Conservation (phyloP, 2,888 invertebrate genomes). For the Drosophila longiperda region DNA sequence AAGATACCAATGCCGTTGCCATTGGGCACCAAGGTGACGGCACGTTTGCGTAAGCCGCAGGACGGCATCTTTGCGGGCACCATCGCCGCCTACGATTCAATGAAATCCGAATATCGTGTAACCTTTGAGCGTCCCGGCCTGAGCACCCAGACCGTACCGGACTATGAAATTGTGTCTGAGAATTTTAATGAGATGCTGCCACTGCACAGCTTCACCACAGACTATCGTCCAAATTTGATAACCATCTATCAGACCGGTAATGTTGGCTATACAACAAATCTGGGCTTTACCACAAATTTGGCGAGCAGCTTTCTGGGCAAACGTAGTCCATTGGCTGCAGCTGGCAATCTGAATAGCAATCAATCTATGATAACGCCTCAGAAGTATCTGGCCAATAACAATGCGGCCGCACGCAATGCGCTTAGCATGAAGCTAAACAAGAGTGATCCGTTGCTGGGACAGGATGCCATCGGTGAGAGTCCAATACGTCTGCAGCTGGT, state of each 20-base stretch:
- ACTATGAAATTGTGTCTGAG: conserved; percentile 97
- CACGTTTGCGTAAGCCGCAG: conserved; percentile 95
- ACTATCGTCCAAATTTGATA: conserved; percentile 89
- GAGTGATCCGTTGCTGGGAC: conserved; percentile 90
- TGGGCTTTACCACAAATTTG: conserved; percentile 87
- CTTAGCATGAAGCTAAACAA: conserved; percentile 85
- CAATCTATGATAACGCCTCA: conserved; percentile 41
- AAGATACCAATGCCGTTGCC: conserved; percentile 98
- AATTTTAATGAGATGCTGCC: conserved; percentile 96
- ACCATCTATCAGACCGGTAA: conserved; percentile 69
- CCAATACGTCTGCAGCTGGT: conserved; percentile 85
- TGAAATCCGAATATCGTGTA: conserved; percentile 96
- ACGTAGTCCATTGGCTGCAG: conserved; percentile 34
- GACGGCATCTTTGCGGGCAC: conserved; percentile 97
- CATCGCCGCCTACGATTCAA: conserved; percentile 97
- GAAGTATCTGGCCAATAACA: conserved; percentile 85
- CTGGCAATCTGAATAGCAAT: conserved; percentile 31
- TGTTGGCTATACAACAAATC: conserved; percentile 65
- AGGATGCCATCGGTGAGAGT: conserved; percentile 83
- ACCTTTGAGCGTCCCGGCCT: conserved; percentile 96
- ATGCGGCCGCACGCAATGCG: conserved; percentile 79
- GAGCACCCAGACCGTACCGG: conserved; percentile 97
- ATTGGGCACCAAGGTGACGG: conserved; percentile 95
- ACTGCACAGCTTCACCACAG: conserved; percentile 92
- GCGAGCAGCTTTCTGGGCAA: conserved; percentile 51